Evolutionary conservation across 2,888 invertebrate species (phyloP).

Genomic region (Amaurobius ferox): DNA sequence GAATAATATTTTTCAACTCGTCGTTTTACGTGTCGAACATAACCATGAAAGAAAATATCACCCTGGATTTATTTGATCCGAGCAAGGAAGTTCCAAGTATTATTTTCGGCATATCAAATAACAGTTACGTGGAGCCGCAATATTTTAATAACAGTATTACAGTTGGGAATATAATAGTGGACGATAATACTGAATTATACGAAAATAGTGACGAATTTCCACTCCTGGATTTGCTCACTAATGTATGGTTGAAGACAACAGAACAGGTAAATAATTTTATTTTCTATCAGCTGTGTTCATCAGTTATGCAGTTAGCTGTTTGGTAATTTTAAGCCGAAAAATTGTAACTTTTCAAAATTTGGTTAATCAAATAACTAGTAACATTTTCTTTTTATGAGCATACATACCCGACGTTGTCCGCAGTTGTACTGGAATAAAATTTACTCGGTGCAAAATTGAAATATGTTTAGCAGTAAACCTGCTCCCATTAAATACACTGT

Average conservation of each 20-base stretch:
- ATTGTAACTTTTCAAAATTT: too few species aligned
- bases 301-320: too few species aligned
- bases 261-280: neutral
- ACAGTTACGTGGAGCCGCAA: neutral
- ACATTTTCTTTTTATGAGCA: too few species aligned
- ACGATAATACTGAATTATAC: neutral
- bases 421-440: too few species aligned
- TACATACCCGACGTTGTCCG: too few species aligned
- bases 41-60: neutral
- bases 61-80: neutral
- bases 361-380: too few species aligned
- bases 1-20: neutral
- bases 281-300: too few species aligned
- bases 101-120: neutral
- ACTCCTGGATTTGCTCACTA: neutral
- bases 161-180: neutral
- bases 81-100: neutral
- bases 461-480: too few species aligned
- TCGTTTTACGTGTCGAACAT: neutral
- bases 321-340: too few species aligned
- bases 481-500: too few species aligned
- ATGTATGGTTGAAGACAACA: neutral
- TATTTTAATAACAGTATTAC: neutral
- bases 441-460: too few species aligned
- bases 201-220: neutral